A percentile compares a stretch with the other conserved stretches of the same genome.
Evolutionary conservation across 2,797 vertebrate species (phyloP).

Genomic region (Rhabdomys pumilio): DNA sequence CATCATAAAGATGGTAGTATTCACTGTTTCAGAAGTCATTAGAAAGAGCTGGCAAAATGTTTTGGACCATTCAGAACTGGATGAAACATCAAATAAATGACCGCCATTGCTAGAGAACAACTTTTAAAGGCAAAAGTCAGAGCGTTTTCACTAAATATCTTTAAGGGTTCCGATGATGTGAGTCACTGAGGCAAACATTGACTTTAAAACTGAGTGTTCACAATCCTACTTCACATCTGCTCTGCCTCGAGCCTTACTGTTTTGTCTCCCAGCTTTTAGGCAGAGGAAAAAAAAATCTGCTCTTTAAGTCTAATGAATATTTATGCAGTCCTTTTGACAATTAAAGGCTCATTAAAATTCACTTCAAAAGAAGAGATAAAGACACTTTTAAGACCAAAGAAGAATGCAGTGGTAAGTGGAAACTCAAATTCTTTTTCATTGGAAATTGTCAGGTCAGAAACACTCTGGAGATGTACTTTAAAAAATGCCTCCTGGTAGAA

Average conservation of each 20-base stretch:
- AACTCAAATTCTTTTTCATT: conserved; percentile 56
- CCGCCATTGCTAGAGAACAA: not conserved
- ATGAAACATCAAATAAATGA: conserved; percentile 49
- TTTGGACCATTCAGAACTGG: conserved; percentile 43
- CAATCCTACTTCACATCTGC: not conserved
- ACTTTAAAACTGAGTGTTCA: not conserved
- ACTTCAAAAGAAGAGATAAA: conserved; percentile 75
- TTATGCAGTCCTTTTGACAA: conserved; percentile 79
- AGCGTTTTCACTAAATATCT: conserved; percentile 9
- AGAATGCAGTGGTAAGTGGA: conserved; percentile 49
- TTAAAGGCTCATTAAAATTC: conserved; percentile 83
- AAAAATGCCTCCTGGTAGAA: not conserved
- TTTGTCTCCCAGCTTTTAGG: conserved; percentile 66
- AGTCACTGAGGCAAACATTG: conserved; percentile 7
- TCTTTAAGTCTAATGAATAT: conserved; percentile 80
- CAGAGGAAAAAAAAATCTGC: conserved; percentile 38
- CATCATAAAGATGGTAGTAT: conserved; percentile 57
- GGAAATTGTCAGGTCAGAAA: conserved; percentile 43
- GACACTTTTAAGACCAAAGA: conserved; percentile 65
- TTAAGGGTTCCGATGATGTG: conserved; percentile 15
- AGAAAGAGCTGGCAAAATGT: conserved; percentile 53
- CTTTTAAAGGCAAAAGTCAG: not conserved
- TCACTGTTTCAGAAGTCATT: conserved; percentile 65
- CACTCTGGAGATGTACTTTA: conserved; percentile 15
- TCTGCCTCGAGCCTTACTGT: conserved; percentile 10